Evolutionary conservation across 2,797 vertebrate genomes (phyloP).

Genomic region (Pangasius macronema): DNA sequence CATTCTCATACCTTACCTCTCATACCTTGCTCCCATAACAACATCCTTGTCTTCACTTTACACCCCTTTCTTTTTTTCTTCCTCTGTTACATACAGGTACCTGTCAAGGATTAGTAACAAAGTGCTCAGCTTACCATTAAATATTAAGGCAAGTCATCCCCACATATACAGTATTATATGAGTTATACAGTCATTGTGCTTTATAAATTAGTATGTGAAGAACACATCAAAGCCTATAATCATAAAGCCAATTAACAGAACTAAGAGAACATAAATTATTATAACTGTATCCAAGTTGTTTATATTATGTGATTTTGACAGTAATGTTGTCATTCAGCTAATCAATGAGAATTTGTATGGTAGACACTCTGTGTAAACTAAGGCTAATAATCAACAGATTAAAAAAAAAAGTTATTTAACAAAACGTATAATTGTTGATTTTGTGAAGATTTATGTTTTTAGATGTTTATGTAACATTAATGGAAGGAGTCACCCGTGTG

Average conservation of each 20-base stretch:
- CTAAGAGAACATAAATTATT: background rate
- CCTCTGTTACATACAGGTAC: background rate
- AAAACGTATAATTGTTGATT: background rate
- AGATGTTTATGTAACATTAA: background rate
- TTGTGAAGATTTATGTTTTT: background rate
- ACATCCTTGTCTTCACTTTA: background rate
- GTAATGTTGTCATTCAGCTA: background rate
- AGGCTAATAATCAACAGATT: background rate
- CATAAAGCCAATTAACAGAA: background rate
- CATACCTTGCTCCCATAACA: constrained; percentile 1
- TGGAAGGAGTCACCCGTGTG: no score
- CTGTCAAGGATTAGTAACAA: constrained; percentile 15
- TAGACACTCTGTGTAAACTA: background rate
- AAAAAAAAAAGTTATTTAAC: background rate
- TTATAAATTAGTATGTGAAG: constrained; percentile 8
- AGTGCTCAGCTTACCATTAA: constrained; percentile 14
- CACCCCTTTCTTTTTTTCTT: background rate
- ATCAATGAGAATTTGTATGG: background rate
- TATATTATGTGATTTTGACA: background rate
- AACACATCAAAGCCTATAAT: background rate
- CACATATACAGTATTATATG: constrained; percentile 21
- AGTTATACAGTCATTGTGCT: background rate
- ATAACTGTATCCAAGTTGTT: background rate
- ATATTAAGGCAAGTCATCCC: background rate
- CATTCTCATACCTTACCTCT: background rate